Evolutionary conservation across 2,888 invertebrate genomes (phyloP), one percentile per base, ranked within the genome.

Genomic region (Scaptomyza caliginosa): DNA sequence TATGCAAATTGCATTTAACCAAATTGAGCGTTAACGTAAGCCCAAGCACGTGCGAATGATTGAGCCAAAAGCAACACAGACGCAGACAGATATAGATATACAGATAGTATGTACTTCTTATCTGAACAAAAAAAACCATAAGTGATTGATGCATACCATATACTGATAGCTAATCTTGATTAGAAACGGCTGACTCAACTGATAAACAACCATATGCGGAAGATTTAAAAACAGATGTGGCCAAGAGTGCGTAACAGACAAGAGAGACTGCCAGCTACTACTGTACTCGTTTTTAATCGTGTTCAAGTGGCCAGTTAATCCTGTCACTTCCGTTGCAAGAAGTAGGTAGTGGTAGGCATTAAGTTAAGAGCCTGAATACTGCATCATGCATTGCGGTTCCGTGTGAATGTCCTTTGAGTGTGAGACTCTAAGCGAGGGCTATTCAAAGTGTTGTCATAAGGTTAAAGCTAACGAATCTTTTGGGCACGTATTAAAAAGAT

Each of bases 281-380:
- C 40, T 58, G 16, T 13, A 19, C 26, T 30, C 19, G 38, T 28
- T 36, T 43, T 65, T 74, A 86, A 79, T 75, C 83, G 85, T 84
- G 83, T 78, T 84, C 75, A 81, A 84, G 87, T 86, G 77, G 72
- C 74, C 84, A 70, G 74, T 79, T 84, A 84, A 84, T 86, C 82
- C 83, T 67, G 65, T 42, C 74, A 52, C 82, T 84, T 86, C 84
- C 84, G 66, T 40, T 48, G 66, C 16, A 23, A 56, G 30, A n/a
- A 55, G 21, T 26, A 57, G 71, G 39, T 28, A 36, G 45, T 48
- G 36, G 52, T 56, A 34, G 26, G 19, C 43, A 43, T 57, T 62
- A 30, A 32, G 16, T 39, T 21, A 52, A 28, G 28, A 46, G 30
- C 21, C 39, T 63, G 65, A 68, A 66, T 59, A 57, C 58, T 62